phyloP scores from a whole-genome alignment of 2,888 invertebrate species.

The Auanema freiburgensis region DNA sequence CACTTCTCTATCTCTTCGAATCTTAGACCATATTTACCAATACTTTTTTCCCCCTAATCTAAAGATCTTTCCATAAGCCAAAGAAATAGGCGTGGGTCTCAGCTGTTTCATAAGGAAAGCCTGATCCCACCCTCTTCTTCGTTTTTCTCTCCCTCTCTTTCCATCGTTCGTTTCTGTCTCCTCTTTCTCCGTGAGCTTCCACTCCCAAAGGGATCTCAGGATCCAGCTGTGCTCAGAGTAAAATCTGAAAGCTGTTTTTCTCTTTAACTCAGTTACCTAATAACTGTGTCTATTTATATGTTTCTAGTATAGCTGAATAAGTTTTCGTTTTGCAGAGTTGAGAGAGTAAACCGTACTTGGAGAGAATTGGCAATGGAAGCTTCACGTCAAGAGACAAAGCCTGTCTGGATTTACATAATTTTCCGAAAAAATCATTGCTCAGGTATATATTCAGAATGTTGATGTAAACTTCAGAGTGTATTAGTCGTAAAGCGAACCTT shows the following conservation, averaged over 20 bases:
- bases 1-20: too few species aligned
- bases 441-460: conserved; percentile 26
- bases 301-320: not conserved
- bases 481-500: too few species aligned
- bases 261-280: not conserved
- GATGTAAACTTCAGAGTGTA: too few species aligned
- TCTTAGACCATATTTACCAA: too few species aligned
- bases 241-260: not conserved
- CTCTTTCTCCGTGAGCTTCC: conserved; percentile 3
- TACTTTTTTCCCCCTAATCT: too few species aligned
- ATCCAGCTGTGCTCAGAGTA: not conserved
- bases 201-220: not conserved
- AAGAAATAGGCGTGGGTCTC: too few species aligned
- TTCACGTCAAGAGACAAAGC: conserved; percentile 47
- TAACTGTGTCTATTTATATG: not conserved
- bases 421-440: conserved; percentile 61
- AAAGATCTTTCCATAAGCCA: too few species aligned
- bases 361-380: conserved; percentile 40
- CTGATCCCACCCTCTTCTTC: too few species aligned
- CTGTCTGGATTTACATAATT: conserved; percentile 64
- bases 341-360: conserved; percentile 31
- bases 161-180: conserved; percentile 5
- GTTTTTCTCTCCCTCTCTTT: conserved; percentile 1
- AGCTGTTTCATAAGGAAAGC: too few species aligned
- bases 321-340: conserved; percentile 24